Percentiles rank a stretch among this genome's conserved stretches.
Evolutionary conservation across 1,140 invertebrate species (phyloP).

Genomic region (Dendrolimus kikuchii): DNA sequence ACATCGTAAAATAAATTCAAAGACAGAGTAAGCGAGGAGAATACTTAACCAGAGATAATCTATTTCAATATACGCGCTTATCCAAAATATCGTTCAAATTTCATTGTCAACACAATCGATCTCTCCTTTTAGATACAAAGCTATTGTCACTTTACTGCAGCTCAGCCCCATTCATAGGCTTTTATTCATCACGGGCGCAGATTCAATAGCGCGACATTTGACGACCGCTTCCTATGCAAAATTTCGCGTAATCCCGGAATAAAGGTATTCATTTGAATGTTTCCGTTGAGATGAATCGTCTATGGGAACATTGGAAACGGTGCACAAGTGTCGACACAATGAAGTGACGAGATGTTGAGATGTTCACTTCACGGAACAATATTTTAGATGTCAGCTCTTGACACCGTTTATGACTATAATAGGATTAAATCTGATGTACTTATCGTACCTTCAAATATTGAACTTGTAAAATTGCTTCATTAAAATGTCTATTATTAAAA

Average conservation of each 20-base stretch:
- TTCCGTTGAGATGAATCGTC: constrained; percentile 33
- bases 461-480: constrained; percentile 2
- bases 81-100: constrained; percentile 44
- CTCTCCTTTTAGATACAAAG: constrained; percentile 36
- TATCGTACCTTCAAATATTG: constrained; percentile 41
- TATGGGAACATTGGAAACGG: constrained; percentile 11
- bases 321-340: constrained; percentile 39
- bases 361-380: constrained; percentile 44
- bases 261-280: constrained; percentile 43
- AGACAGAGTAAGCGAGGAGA: background rate
- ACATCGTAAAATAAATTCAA: too few species aligned
- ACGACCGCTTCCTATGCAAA: constrained; percentile 62
- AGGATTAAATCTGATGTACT: constrained; percentile 44
- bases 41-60: constrained; percentile 37
- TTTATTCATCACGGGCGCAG: constrained; percentile 23
- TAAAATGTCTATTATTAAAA: too few species aligned
- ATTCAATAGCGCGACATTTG: constrained; percentile 43
- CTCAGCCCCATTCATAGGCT: constrained; percentile 38
- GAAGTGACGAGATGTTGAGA: constrained; percentile 17
- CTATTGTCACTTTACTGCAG: constrained; percentile 37
- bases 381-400: constrained; percentile 31
- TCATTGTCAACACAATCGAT: constrained; percentile 58
- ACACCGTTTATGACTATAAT: constrained; percentile 52
- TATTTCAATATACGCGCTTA: constrained; percentile 20
- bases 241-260: constrained; percentile 59